Base-by-base conservation (phyloP, 2,797 vertebrate species). In the Sebastes iracundus region DNA sequence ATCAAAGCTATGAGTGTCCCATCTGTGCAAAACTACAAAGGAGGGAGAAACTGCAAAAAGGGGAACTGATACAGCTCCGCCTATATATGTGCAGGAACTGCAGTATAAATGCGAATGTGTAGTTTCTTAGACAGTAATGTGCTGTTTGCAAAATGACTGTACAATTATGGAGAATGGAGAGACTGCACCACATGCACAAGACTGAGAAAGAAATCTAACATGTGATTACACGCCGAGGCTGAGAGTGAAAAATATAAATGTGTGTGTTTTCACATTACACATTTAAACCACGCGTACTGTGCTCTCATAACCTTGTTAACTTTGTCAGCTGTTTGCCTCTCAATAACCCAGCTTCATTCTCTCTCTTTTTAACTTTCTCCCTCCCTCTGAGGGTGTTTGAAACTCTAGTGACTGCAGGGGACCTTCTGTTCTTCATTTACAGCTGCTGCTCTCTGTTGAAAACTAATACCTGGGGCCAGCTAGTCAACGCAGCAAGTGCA, bases 111-210 rank as follows among this genome's bases (percentile, higher is more conserved):
- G 81, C 2, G 72, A 93, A 74, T 52, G 80, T 82, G 87, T 65
- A 80, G 89, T 92, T 93, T 93, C 92, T 90, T 91, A 87, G 92
- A 92, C 93, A 92, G 92, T 90, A 90, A 93, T 91, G 81, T 91
- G 81, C 79, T 86, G 82, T 93, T 93, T 92, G 80, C 90, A 78
- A 94, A 95, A 93, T 92, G 78, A 94, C 91, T 89, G 84, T 94
- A 93, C 94, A 95, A 95, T 96, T 96, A 96, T 84, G 83, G 88
- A 88, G 87, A 91, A 84, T 85, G 38, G 76, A 90, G 76, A 90
- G 92, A 90, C 86, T 89, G 87, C 77, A 81, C 90, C 93, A 74
- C 82, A 90, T 91, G 84, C 83, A 83, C 78, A 91, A 82, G 86
- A 82, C 87, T 82, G 81, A 80, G 46, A 75, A 88, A 83, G 79